phyloP scores from a whole-genome alignment of 2,113 vertebrate species.

The Spilogale gracilis region DNA sequence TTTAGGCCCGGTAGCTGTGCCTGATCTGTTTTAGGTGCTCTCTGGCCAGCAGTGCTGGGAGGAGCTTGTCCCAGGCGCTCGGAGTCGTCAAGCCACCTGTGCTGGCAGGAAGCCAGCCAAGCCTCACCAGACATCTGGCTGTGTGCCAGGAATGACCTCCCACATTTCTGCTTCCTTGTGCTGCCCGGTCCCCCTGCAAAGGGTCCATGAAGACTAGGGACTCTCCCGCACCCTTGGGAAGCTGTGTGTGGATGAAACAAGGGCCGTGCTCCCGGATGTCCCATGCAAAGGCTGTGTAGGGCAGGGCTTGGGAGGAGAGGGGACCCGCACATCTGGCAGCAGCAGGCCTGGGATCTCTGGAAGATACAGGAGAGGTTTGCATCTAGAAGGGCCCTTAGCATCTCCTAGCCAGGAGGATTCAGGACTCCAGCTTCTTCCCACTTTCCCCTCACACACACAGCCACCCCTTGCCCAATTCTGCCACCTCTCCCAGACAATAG shows the following conservation, averaged over 20 bases:
- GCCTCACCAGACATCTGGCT: not conserved
- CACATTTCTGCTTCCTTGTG: not conserved
- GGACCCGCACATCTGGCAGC: not conserved
- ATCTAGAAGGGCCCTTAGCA: not conserved
- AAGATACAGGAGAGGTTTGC: not conserved
- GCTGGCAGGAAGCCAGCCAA: not conserved
- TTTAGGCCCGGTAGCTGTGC: not conserved
- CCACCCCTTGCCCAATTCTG: too few relatives aligned
- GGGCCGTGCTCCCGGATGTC: not conserved
- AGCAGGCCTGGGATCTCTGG: too few relatives aligned
- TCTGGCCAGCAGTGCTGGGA: not conserved
- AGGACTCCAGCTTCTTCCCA: not conserved
- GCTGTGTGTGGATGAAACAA: not conserved
- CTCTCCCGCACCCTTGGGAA: not conserved
- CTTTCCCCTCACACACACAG: accelerated
- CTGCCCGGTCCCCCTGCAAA: not conserved
- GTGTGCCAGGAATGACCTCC: accelerated
- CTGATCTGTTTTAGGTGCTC: not conserved
- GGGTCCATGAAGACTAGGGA: too few relatives aligned
- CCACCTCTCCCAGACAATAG: not conserved
- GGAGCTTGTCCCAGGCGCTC: not conserved
- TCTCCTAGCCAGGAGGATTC: not conserved
- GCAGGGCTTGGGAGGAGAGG: accelerated
- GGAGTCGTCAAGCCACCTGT: accelerated
- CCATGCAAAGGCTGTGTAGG: not conserved